Evolutionary conservation across 2,113 vertebrate species (phyloP).

Genomic region (Salvelinus alpinus): DNA sequence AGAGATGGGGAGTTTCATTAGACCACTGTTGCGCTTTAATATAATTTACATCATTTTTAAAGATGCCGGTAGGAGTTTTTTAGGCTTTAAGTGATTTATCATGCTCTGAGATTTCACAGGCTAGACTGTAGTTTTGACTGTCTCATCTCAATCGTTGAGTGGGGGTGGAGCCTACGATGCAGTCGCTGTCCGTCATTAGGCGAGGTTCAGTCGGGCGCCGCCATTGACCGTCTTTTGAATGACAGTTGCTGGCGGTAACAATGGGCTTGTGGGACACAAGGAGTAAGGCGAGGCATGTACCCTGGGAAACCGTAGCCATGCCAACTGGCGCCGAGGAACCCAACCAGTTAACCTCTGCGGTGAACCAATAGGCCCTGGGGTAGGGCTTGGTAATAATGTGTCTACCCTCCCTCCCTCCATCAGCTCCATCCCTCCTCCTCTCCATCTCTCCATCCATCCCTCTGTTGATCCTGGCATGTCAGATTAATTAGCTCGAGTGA

Average conservation of each 20-base stretch:
- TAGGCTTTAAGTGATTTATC: conserved; percentile 39
- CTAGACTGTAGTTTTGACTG: conserved; percentile 6
- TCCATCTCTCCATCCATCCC: conserved; percentile 21
- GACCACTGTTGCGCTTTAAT: conserved; percentile 40
- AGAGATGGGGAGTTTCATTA: conserved; percentile 59
- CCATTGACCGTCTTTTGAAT: conserved; percentile 48
- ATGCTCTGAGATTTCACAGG: conserved; percentile 32
- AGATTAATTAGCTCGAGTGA: conserved; percentile 40
- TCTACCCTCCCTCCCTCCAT: conserved; percentile 13
- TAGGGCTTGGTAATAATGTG: conserved; percentile 64
- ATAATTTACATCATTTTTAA: conserved; percentile 24
- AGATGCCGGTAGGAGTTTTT: neutral
- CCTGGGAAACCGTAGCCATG: conserved; percentile 67
- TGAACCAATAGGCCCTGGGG: conserved; percentile 63
- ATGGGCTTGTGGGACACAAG: conserved; percentile 42
- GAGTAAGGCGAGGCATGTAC: conserved; percentile 26
- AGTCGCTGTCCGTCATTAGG: conserved; percentile 27
- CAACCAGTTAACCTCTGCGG: conserved; percentile 69
- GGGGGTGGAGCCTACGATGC: neutral
- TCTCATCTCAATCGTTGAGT: conserved; percentile 44
- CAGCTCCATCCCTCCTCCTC: conserved; percentile 28
- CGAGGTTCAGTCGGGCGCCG: conserved; percentile 28
- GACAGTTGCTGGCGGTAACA: conserved; percentile 39
- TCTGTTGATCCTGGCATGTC: conserved; percentile 50
- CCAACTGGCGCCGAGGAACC: conserved; percentile 61